These are phyloP conservation scores for Actias luna DNA, from an alignment of 2,888 invertebrate species.

Conservation along the genomic window DNA sequence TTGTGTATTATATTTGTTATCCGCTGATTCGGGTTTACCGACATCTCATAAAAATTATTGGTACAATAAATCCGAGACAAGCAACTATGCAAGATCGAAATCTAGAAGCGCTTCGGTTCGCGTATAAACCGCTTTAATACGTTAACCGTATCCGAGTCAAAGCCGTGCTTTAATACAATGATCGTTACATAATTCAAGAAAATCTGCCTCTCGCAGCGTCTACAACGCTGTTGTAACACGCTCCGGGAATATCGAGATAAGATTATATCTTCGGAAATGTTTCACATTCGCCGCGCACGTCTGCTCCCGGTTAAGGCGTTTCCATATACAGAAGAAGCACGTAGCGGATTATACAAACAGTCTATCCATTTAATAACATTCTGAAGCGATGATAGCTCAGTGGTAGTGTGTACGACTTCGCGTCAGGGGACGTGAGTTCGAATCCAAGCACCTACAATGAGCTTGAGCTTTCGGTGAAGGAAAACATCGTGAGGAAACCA, in stretches of 20 bases:
- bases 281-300: constrained; percentile 19
- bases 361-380: background rate
- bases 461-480: too few species aligned
- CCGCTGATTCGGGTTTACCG: too few species aligned
- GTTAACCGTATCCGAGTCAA: background rate
- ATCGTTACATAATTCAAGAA: constrained; percentile 22
- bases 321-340: background rate
- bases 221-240: constrained; percentile 18
- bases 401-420: too few species aligned
- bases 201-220: constrained; percentile 6
- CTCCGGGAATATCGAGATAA: constrained; percentile 22
- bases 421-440: too few species aligned
- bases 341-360: background rate
- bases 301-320: background rate
- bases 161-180: background rate
- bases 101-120: background rate
- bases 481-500: too few species aligned
- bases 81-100: background rate
- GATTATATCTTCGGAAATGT: constrained; percentile 20
- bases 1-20: too few species aligned
- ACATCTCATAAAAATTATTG: background rate
- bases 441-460: too few species aligned
- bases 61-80: background rate
- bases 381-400: too few species aligned
- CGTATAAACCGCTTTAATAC: background rate